phyloP scores from a whole-genome alignment of 2,113 vertebrate species.

The Hyperoodon ampullatus region DNA sequence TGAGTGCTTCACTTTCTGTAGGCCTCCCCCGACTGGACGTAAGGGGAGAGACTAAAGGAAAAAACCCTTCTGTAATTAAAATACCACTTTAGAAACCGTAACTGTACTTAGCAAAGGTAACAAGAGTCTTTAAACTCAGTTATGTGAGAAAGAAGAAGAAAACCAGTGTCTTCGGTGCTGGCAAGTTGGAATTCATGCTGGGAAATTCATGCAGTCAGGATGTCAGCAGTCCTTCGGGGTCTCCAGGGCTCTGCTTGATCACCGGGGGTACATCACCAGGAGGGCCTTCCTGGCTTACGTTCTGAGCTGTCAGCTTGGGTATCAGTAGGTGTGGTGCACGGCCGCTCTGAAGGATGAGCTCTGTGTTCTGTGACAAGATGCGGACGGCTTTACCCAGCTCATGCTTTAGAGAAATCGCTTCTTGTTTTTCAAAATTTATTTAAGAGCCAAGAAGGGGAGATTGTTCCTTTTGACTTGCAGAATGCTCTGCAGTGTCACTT shows the following conservation, averaged over 20 bases:
- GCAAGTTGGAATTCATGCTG: no score
- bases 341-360: not conserved
- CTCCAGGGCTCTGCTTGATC: not conserved
- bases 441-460: not conserved
- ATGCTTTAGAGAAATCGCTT: not conserved
- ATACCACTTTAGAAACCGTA: no score
- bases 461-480: not conserved
- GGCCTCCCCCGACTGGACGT: not conserved
- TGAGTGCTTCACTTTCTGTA: not conserved
- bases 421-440: not conserved
- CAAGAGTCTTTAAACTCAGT: not conserved
- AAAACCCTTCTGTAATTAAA: not conserved
- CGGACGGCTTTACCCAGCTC: not conserved
- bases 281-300: fast-evolving
- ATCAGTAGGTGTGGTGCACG: not conserved
- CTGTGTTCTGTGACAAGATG: not conserved
- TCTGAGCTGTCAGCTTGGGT: not conserved
- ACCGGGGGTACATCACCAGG: fast-evolving
- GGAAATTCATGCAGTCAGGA: not conserved
- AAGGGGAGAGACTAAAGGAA: not conserved
- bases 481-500: not conserved
- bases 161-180: fast-evolving
- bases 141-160: not conserved
- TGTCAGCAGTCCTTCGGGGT: not conserved
- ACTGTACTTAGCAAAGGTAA: not conserved